Percentiles rank a stretch among this genome's conserved stretches.
phyloP scores from a whole-genome alignment of 2,888 invertebrate genomes.

The Drosophila nr. perissopoda region DNA sequence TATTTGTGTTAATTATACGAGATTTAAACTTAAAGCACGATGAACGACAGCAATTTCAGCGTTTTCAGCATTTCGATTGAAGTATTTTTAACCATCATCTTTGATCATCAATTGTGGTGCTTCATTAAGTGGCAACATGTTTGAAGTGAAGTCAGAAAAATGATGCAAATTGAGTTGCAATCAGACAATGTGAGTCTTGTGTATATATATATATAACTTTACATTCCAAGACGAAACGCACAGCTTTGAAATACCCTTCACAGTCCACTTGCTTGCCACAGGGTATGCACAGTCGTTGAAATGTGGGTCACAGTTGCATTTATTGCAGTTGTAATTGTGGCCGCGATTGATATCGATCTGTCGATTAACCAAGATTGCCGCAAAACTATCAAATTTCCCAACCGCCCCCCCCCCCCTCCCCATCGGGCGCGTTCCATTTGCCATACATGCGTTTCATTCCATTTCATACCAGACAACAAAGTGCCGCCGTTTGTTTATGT shows the following conservation, averaged over 20 bases:
- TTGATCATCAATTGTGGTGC: neutral
- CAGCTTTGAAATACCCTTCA: neutral
- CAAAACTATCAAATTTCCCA: slow-evolving; percentile 47
- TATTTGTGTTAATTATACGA: neutral
- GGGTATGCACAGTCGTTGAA: slow-evolving; percentile 25
- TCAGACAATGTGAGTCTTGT: neutral
- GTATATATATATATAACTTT: too few species aligned
- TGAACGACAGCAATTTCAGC: neutral
- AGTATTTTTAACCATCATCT: neutral
- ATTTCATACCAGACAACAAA: neutral
- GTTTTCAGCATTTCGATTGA: neutral
- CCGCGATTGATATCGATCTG: slow-evolving; percentile 45
- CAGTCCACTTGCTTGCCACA: neutral
- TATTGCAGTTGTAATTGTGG: slow-evolving; percentile 13
- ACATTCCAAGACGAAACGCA: neutral
- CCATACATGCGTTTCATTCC: slow-evolving; percentile 22
- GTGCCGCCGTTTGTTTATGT: slow-evolving; percentile 22
- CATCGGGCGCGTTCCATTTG: slow-evolving; percentile 5
- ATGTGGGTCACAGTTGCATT: slow-evolving; percentile 27
- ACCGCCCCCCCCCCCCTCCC: neutral
- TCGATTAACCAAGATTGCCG: slow-evolving; percentile 55
- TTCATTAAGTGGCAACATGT: neutral
- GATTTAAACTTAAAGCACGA: neutral
- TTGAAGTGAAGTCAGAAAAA: neutral
- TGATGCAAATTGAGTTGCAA: neutral